phyloP scores from a whole-genome alignment of 2,888 invertebrate species.

The Pandemis corylana region DNA sequence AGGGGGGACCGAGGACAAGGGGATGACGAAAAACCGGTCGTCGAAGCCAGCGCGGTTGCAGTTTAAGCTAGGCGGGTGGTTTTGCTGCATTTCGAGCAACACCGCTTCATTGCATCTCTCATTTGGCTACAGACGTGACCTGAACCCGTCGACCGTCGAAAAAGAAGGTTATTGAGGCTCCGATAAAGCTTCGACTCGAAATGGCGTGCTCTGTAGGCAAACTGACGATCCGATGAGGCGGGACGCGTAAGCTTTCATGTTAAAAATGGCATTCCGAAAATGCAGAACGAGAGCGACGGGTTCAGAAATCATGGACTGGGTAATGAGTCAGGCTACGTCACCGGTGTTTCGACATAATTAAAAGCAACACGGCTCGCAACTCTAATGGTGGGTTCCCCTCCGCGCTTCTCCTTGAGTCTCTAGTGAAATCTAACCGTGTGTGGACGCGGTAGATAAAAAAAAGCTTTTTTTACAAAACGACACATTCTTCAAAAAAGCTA shows the following conservation, averaged over 20 bases:
- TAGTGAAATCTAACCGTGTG: background rate
- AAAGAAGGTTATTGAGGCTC: background rate
- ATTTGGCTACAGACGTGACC: too few relatives aligned
- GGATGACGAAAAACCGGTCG: background rate
- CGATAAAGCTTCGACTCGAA: background rate
- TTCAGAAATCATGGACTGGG: background rate
- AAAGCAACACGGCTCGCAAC: background rate
- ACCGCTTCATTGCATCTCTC: too few relatives aligned
- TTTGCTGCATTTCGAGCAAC: too few relatives aligned
- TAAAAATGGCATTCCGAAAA: background rate
- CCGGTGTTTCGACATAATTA: background rate
- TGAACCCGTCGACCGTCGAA: too few relatives aligned
- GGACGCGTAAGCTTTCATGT: background rate
- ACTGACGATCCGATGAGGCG: background rate
- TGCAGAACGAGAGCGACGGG: background rate
- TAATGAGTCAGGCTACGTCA: background rate
- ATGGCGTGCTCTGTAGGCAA: background rate
- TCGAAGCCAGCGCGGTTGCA: background rate
- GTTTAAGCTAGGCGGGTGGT: too few relatives aligned
- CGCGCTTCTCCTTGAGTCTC: conserved; percentile 16
- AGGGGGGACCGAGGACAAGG: conserved; percentile 32
- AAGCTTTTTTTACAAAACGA: background rate
- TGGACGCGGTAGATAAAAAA: background rate
- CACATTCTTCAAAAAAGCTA: background rate
- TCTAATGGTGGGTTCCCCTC: conserved; percentile 29